Evolutionary conservation across 1,140 invertebrate species (phyloP), one percentile per base, ranked within the genome.

Genomic region (Condylostylus longicornis): DNA sequence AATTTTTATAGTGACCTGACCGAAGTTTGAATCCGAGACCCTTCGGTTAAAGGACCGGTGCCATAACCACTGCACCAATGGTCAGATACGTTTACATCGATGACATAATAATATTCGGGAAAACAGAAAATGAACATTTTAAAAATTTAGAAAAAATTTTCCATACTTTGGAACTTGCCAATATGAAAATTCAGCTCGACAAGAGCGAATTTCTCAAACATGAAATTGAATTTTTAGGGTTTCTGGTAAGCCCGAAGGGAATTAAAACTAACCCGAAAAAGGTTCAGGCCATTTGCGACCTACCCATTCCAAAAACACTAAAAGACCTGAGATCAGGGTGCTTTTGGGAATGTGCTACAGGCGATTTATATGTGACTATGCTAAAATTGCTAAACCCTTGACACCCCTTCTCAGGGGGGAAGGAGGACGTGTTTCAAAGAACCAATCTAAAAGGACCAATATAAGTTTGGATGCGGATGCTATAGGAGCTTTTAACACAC

Each of bases 141-240:
- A 14, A 40, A 15, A 42, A 62, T 25, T 19, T 69, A 1, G 14
- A 40, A 9, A 35, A 40, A 13, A 50, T 70, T 3, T 49, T 67
- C 5, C 27, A 52, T 12, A 47, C 48, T 15, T 41, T 69, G 1
- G 27, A 44, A 18, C 34, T 47, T n/a, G 55, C 61, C 10, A 52
- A 54, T 18, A 42, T 70, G 5, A 68, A 62, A 32, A 47, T 68
- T 5, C 67, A 65, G 28, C 41, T 61, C 5, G 40, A 50, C 35
- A 66, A 67, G 47, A 60, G 52, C 33, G 36, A 58, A 19, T 67
- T 69, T 41, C 51, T 46, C 9, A 41, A 49, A 28, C 37, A 29
- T 7, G 41, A 55, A 30, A 14, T 41, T 13, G 25, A 41, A 35
- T 45, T 37, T 18, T 30, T 38, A 19, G 41, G 34, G 1, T 46